Evolutionary conservation across 2,888 invertebrate genomes (phyloP).

Genomic region (Mythimna albipuncta): DNA sequence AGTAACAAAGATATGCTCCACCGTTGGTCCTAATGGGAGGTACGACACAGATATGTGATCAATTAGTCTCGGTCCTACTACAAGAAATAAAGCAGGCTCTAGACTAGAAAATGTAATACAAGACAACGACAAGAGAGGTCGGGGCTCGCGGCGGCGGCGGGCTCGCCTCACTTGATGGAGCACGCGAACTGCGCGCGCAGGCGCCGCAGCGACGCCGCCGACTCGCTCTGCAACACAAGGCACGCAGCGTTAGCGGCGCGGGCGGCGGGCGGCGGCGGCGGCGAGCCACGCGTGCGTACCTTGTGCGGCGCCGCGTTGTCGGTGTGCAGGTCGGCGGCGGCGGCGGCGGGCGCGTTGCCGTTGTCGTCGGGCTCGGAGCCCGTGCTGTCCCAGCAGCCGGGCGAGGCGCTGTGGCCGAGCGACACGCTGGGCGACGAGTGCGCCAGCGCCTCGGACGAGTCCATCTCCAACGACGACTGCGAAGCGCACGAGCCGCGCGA

Average conservation of each 20-base stretch:
- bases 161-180: conserved; percentile 82
- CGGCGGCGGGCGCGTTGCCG: conserved; percentile 72
- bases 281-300: conserved; percentile 44
- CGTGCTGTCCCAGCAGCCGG: conserved; percentile 71
- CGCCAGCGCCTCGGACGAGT: conserved; percentile 74
- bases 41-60: conserved; percentile 46
- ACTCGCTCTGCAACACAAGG: conserved; percentile 63
- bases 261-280: neutral
- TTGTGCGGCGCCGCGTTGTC: conserved; percentile 72
- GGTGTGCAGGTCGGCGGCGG: conserved; percentile 74
- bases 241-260: neutral
- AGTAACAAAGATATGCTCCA: conserved; percentile 65
- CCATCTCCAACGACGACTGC: conserved; percentile 81
- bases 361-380: conserved; percentile 78
- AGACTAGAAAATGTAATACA: conserved; percentile 45
- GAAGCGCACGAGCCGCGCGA: conserved; percentile 68
- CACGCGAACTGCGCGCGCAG: conserved; percentile 85
- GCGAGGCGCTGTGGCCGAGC: conserved; percentile 67
- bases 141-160: neutral
- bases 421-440: conserved; percentile 74
- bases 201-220: conserved; percentile 76
- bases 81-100: conserved; percentile 45
- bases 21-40: conserved; percentile 60
- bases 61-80: conserved; percentile 26
- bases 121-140: conserved; percentile 31